Conservation (phyloP, 2,888 invertebrate species). For the Apotomis capreana region DNA sequence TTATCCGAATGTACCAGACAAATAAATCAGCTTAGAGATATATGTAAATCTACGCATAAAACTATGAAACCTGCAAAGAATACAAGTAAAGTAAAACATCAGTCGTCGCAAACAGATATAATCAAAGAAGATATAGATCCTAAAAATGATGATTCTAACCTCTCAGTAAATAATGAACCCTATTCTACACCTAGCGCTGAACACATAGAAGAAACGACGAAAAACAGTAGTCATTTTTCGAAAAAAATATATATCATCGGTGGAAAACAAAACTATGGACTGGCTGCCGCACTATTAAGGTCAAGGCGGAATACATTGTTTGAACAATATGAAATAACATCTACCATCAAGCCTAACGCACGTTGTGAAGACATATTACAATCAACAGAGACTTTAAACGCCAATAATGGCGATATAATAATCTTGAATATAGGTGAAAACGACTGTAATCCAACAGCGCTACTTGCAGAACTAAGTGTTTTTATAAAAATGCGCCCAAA, state of each 20-base stretch:
- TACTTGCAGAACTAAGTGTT: background rate
- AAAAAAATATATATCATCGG: conserved; percentile 13
- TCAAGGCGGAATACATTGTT: conserved; percentile 7
- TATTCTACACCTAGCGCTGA: background rate
- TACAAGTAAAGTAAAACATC: background rate
- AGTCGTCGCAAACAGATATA: background rate
- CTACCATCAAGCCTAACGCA: conserved; percentile 12
- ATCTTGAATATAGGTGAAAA: conserved; percentile 2
- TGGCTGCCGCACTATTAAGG: conserved; percentile 3
- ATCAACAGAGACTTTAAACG: background rate
- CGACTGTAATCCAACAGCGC: background rate
- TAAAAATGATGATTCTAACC: background rate
- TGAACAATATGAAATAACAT: conserved; percentile 6
- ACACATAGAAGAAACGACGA: background rate
- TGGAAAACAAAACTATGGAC: conserved; percentile 1
- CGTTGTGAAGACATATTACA: conserved; percentile 15
- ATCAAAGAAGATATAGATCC: background rate
- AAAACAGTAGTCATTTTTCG: background rate
- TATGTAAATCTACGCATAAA: conserved; percentile 15
- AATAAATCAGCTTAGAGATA: conserved; percentile 6
- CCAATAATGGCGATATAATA: conserved; percentile 4
- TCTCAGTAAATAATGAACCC: background rate
- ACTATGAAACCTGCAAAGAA: background rate
- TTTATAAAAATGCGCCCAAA: conserved; percentile 16
- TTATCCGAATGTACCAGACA: conserved; percentile 1